A percentile compares a stretch with the other conserved stretches of the same genome.
Evolutionary conservation across 2,888 invertebrate species (phyloP).

Genomic region (Luperina nickerlii): DNA sequence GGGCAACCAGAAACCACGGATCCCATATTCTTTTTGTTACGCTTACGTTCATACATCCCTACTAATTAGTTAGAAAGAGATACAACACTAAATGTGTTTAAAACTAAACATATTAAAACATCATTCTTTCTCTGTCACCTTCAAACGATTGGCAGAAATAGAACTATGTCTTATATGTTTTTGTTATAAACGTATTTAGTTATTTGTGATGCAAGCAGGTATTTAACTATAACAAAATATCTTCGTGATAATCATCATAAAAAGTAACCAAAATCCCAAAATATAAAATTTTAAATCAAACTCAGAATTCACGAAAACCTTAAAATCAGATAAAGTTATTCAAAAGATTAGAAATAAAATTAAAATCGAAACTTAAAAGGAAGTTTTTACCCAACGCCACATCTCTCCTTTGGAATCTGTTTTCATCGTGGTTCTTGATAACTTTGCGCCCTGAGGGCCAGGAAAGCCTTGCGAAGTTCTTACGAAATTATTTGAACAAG

Average conservation of each 20-base stretch:
- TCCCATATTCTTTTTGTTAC: neutral
- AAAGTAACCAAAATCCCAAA: neutral
- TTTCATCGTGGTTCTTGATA: constrained; percentile 78
- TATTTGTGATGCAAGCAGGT: neutral
- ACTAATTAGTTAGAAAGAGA: constrained; percentile 3
- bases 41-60: neutral
- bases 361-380: constrained; percentile 42
- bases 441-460: constrained; percentile 82
- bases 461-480: constrained; percentile 84
- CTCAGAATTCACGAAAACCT: constrained; percentile 4
- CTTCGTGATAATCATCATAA: no score
- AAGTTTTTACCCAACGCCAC: constrained; percentile 67
- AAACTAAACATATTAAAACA: neutral
- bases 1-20: neutral
- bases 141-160: neutral
- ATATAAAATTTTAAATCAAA: constrained; percentile 6
- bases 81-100: neutral
- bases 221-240: neutral
- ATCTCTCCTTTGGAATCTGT: constrained; percentile 67
- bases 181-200: neutral
- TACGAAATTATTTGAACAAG: constrained; percentile 88
- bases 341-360: constrained; percentile 47
- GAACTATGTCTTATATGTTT: neutral
- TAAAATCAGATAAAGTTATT: constrained; percentile 37
- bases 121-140: neutral